A percentile compares a stretch with the other conserved stretches of the same genome.
Evolutionary conservation across 2,888 invertebrate genomes (phyloP).

Genomic region (Lomographa bimaculata): DNA sequence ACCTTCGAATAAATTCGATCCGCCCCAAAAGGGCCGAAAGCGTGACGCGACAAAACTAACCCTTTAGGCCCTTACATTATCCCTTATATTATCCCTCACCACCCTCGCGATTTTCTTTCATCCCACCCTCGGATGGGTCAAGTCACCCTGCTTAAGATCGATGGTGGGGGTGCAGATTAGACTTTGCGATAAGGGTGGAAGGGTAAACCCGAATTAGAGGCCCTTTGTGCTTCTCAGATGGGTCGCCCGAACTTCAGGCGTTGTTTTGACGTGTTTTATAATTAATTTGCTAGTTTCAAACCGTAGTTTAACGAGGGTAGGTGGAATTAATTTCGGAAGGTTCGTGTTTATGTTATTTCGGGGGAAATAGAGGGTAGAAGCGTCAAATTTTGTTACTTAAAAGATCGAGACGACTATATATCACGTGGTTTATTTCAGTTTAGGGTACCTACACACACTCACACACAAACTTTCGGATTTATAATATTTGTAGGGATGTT

Average conservation of each 20-base stretch:
- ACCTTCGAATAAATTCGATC: constrained; percentile 8
- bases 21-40: constrained; percentile 34
- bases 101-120: constrained; percentile 76
- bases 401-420: too few species aligned
- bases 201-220: constrained; percentile 68
- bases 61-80: constrained; percentile 58
- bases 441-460: too few species aligned
- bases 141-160: constrained; percentile 83
- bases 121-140: constrained; percentile 68
- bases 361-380: too few species aligned
- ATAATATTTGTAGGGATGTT: too few species aligned
- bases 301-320: constrained; percentile 72
- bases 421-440: too few species aligned
- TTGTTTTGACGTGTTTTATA: constrained; percentile 82
- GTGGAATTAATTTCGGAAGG: constrained; percentile 63
- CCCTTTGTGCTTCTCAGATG: constrained; percentile 78
- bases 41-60: constrained; percentile 73
- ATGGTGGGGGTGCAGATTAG: constrained; percentile 76
- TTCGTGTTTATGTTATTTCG: constrained; percentile 23
- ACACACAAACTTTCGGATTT: too few species aligned
- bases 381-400: too few species aligned
- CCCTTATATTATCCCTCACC: constrained; percentile 56
- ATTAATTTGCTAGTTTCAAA: constrained; percentile 81
- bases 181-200: constrained; percentile 77
- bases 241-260: constrained; percentile 69